Base-by-base conservation (phyloP, 2,888 invertebrate species). In the Artemia sinica region DNA sequence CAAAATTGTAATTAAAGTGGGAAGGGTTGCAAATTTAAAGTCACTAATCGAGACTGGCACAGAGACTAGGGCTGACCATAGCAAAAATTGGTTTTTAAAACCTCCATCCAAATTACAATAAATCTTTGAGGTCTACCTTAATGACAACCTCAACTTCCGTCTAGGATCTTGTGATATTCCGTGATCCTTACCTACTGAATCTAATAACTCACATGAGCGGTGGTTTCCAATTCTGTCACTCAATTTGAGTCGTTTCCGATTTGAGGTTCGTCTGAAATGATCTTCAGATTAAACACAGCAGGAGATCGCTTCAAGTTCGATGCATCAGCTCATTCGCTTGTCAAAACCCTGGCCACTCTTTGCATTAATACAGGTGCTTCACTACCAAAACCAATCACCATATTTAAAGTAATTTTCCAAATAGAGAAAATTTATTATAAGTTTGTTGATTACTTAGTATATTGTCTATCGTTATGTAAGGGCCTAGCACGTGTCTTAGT, bases 261-360 rank as follows among this genome's bases (percentile, higher is more conserved):
- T 58, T 14, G 58, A 58, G 58, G 58, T 18, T 58, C 58, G 58
- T n/a, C 58, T 58, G 28, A 58, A 58, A 58, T 58, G 58, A 58
- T 58, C 58, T 58, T 58, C 58, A 58, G 58, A 58, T 58, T 58
- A 18, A 58, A 58, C 58, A 58, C 58, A 58, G 58, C 58, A 58
- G 58, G 58, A 14, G n/a, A 58, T 10, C 58, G 18, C 58, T 58
- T 58, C 58, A 58, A 18, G n/a, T 18, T 18, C 58, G 58, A 58
- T 58, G 18, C 58, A 58, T 58, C 58, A 58, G 58, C 58, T 58
- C 58, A 58, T 58, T 18, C 58, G 58, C 58, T 58, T 58, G 58
- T 58, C 58, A 58, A 58, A 58, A 58, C 58, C 28, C 18, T 58
- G 18, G 58, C 58, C 58, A 58, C 58, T 58, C 58, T 58, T 58